These are phyloP conservation scores for Nothura maculosa DNA, from an alignment of 2,797 vertebrate genomes.

Conservation along the genomic window DNA sequence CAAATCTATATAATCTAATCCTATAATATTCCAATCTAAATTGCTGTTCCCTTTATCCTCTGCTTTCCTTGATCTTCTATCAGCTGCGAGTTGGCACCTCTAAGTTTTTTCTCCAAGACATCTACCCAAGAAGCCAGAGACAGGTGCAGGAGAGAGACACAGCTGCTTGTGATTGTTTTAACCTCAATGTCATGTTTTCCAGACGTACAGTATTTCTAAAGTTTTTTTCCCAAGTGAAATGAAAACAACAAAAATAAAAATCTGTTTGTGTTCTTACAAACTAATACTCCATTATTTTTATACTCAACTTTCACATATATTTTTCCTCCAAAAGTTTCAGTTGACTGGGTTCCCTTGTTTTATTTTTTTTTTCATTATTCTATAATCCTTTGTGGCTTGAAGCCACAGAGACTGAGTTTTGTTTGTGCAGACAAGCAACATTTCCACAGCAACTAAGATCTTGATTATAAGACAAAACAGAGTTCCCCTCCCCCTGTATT, in stretches of 20 bases:
- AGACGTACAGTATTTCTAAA: constrained; percentile 16
- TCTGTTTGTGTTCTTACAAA: not conserved
- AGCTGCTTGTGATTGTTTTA: not conserved
- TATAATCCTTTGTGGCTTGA: constrained; percentile 36
- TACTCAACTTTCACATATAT: not conserved
- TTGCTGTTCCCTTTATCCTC: not conserved
- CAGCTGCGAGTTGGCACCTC: not conserved
- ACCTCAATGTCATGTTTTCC: not conserved
- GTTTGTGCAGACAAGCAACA: constrained; percentile 9
- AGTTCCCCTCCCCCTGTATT: not conserved
- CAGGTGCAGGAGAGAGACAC: not conserved
- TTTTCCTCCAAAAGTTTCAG: not conserved
- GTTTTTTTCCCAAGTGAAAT: constrained; percentile 19
- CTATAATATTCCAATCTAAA: not conserved
- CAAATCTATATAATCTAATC: not conserved
- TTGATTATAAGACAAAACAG: constrained; percentile 25
- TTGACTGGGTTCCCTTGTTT: not conserved
- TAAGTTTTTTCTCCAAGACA: not conserved
- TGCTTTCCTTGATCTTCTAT: rapidly evolving
- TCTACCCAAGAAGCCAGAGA: not conserved
- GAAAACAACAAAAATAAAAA: not conserved
- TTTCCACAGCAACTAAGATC: constrained; percentile 47
- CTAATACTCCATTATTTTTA: not conserved
- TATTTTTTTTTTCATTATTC: constrained; percentile 26
- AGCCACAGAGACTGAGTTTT: constrained; percentile 4